phyloP scores from a whole-genome alignment of 2,113 vertebrate species.

The Phodopus roborovskii region DNA sequence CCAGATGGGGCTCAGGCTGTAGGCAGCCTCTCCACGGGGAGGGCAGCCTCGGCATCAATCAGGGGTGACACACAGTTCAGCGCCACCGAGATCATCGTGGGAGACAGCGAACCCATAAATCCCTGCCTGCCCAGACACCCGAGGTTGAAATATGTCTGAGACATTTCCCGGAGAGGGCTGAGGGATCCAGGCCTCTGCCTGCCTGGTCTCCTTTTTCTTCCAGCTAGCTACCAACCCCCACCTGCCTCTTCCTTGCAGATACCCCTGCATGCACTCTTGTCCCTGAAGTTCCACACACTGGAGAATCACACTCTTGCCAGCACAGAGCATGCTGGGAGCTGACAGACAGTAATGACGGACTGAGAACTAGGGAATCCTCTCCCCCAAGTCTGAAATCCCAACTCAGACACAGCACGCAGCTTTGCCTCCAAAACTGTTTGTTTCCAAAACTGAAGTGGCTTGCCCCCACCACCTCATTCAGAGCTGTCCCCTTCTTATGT shows the following conservation, averaged over 20 bases:
- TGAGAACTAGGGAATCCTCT: neutral
- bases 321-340: neutral
- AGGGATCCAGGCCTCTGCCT: constrained; percentile 45
- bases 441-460: neutral
- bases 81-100: constrained; percentile 55
- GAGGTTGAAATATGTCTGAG: constrained; percentile 76
- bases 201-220: constrained; percentile 20
- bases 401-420: neutral
- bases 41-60: constrained; percentile 49
- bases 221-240: neutral
- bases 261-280: too few relatives aligned
- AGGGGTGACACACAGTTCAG: constrained; percentile 73
- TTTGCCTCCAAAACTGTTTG: neutral
- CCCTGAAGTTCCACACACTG: neutral
- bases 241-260: neutral
- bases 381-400: neutral
- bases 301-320: neutral
- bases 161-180: constrained; percentile 61
- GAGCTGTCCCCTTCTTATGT: neutral
- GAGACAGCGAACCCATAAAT: constrained; percentile 75
- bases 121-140: constrained; percentile 65
- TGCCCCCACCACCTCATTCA: neutral
- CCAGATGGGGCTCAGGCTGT: constrained; percentile 65
- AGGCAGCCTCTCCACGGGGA: neutral
- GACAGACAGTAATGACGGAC: neutral